These are phyloP conservation scores for Mactra quadrangularis DNA, from an alignment of 1,140 invertebrate species.

Conservation along the genomic window DNA sequence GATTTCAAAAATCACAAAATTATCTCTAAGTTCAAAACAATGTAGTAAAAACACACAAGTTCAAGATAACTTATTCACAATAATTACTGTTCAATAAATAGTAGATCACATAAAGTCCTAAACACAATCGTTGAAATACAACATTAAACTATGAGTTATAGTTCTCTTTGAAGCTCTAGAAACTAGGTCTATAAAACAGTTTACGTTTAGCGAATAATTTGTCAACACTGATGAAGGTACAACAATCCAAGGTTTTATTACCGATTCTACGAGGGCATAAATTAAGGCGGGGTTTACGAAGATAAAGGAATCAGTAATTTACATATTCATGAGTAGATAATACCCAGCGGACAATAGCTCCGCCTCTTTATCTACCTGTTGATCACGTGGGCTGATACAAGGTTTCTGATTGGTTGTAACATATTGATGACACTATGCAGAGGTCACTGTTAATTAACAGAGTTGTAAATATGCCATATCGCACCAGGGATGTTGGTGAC, in stretches of 20 bases:
- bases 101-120: conserved; percentile 12
- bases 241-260: conserved; percentile 38
- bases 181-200: conserved; percentile 55
- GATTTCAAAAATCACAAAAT: not conserved
- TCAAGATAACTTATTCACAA: not conserved
- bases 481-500: conserved; percentile 19
- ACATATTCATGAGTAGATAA: conserved; percentile 24
- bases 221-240: conserved; percentile 48
- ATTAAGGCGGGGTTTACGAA: conserved; percentile 27
- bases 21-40: not conserved
- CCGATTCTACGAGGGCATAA: conserved; percentile 17
- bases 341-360: not conserved
- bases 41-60: too few species aligned
- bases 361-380: conserved; percentile 12
- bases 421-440: not conserved
- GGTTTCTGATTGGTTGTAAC: conserved; percentile 14
- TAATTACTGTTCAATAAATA: conserved; percentile 8
- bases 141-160: conserved; percentile 23
- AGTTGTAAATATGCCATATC: conserved; percentile 32
- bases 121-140: not conserved
- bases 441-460: conserved; percentile 11
- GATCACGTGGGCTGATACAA: not conserved
- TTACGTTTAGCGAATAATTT: conserved; percentile 54
- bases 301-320: conserved; percentile 8
- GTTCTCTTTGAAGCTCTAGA: conserved; percentile 26